A percentile compares a stretch with the other conserved stretches of the same genome.
These are phyloP conservation scores for Chiridota heheva DNA, from an alignment of 35 echinoderm and acorn worm genomes.

Conservation along the genomic window DNA sequence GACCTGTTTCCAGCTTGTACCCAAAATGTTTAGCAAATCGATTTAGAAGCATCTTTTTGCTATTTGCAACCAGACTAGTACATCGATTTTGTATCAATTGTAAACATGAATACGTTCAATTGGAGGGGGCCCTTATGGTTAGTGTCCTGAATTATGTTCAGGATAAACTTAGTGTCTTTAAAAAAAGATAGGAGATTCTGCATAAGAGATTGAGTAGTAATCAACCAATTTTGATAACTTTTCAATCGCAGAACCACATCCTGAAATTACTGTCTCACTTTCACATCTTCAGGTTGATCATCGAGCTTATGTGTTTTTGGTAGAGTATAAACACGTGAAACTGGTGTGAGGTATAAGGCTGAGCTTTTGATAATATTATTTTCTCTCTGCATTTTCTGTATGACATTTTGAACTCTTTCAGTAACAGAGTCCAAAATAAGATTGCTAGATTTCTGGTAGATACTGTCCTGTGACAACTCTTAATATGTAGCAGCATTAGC, in stretches of 20 bases:
- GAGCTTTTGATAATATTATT: constrained; percentile 12
- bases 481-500: background rate
- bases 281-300: too few species aligned
- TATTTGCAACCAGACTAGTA: too few species aligned
- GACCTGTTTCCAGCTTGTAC: too few species aligned
- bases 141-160: background rate
- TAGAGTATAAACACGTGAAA: background rate
- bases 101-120: too few species aligned
- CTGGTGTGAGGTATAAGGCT: background rate
- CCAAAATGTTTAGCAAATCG: too few species aligned
- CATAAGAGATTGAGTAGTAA: background rate
- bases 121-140: background rate
- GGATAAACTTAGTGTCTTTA: background rate
- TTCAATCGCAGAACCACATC: constrained; percentile 16
- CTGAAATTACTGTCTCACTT: constrained; percentile 13
- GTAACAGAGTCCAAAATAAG: too few species aligned
- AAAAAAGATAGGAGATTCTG: background rate
- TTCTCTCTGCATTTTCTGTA: constrained; percentile 1
- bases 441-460: too few species aligned
- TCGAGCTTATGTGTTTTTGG: too few species aligned
- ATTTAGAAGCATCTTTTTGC: too few species aligned
- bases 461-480: too few species aligned
- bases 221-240: constrained; percentile 7
- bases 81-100: too few species aligned
- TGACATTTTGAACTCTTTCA: constrained; percentile 1